Percentiles rank a stretch among this genome's conserved stretches.
Conservation (phyloP, 1,140 invertebrate genomes). For the Hydropsyche tenuis region DNA sequence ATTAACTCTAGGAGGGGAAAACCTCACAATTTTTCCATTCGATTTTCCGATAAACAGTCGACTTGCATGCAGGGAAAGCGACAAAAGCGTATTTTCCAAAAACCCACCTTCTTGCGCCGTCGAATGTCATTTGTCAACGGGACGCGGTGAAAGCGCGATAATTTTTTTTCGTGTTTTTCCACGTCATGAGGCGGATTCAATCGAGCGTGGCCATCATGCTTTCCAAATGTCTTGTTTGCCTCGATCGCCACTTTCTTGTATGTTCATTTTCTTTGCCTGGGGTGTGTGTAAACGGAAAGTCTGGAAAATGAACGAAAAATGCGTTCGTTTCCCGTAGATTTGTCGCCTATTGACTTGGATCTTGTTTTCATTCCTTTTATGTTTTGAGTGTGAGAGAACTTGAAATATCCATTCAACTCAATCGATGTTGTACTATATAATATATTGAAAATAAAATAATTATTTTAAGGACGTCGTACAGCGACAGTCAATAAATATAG, state of each 20-base stretch:
- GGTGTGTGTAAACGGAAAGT: background rate
- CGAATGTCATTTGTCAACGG: background rate
- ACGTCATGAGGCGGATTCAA: constrained; percentile 12
- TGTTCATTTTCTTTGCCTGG: background rate
- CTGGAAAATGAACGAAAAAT: background rate
- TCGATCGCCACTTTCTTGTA: background rate
- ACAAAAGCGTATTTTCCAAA: too few relatives aligned
- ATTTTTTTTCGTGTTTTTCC: constrained; percentile 15
- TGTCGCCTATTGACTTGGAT: background rate
- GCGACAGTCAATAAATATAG: too few relatives aligned
- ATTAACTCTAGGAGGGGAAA: too few relatives aligned
- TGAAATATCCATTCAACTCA: too few relatives aligned
- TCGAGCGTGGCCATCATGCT: constrained; percentile 14
- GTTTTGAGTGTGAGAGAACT: background rate
- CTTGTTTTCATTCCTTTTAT: background rate
- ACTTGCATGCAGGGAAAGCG: too few relatives aligned
- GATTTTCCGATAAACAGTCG: too few relatives aligned
- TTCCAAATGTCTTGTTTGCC: constrained; percentile 27
- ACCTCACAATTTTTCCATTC: too few relatives aligned
- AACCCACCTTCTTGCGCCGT: too few relatives aligned
- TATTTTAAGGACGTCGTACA: too few relatives aligned
- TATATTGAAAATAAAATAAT: too few relatives aligned
- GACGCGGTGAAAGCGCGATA: background rate
- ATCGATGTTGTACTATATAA: too few relatives aligned
- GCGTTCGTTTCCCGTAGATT: constrained; percentile 8